Percentiles rank a stretch among this genome's conserved stretches.
Evolutionary conservation across 2,113 vertebrate species (phyloP).

Genomic region (Microtus ochrogaster): DNA sequence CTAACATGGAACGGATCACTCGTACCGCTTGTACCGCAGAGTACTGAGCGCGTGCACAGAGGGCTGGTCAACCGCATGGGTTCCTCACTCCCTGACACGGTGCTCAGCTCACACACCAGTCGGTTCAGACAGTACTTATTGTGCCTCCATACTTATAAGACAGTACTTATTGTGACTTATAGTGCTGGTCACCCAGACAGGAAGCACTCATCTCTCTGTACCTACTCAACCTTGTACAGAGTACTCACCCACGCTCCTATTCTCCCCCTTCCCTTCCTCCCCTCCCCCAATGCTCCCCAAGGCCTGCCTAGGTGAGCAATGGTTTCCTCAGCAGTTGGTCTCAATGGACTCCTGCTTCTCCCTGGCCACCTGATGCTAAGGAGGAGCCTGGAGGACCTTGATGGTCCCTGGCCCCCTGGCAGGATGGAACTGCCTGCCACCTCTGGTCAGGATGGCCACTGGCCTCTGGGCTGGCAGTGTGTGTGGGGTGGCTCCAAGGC

Average conservation of each 20-base stretch:
- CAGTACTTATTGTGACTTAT: neutral
- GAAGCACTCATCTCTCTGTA: neutral
- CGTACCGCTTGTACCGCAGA: neutral
- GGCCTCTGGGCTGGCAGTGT: neutral
- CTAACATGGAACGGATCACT: neutral
- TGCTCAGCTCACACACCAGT: neutral
- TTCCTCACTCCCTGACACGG: neutral
- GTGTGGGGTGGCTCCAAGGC: neutral
- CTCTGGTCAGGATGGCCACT: neutral
- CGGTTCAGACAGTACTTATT: neutral
- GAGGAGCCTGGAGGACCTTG: fast-evolving
- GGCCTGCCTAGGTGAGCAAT: neutral
- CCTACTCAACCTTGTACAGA: neutral
- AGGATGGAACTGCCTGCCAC: neutral
- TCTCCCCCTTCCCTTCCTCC: neutral
- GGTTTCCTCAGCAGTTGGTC: constrained; percentile 71
- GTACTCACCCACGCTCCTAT: neutral
- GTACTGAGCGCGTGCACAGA: neutral
- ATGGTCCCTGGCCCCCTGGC: neutral
- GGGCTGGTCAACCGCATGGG: neutral
- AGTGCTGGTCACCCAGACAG: neutral
- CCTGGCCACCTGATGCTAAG: neutral
- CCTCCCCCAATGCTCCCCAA: neutral
- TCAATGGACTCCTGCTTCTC: constrained; percentile 76
- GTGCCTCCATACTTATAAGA: fast-evolving